Evolutionary conservation across 2,113 vertebrate species (phyloP).

Genomic region (Oenanthe melanoleuca): DNA sequence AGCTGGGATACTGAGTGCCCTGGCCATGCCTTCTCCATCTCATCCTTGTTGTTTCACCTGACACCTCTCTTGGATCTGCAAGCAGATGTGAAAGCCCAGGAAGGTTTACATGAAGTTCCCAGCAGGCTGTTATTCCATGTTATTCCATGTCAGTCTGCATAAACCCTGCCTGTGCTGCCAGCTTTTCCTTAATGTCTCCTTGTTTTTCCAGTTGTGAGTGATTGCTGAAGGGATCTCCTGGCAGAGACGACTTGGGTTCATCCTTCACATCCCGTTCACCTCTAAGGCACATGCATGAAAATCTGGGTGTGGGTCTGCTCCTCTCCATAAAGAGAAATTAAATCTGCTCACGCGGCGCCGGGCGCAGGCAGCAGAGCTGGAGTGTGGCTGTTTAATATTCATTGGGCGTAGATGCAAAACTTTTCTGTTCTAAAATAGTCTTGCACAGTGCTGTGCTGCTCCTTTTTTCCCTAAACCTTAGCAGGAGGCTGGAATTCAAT

Average conservation of each 20-base stretch:
- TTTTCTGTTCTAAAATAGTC: not conserved
- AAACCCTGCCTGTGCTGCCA: not conserved
- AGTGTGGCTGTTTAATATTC: conserved; percentile 16
- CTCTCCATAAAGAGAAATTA: not conserved
- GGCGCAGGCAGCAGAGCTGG: not conserved
- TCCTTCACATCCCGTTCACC: not conserved
- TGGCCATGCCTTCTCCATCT: not conserved
- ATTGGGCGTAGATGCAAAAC: not conserved
- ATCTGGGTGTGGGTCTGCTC: not conserved
- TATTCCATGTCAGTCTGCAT: not conserved
- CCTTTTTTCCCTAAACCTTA: not conserved
- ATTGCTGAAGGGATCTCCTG: not conserved
- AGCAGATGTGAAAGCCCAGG: not conserved
- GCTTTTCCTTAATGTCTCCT: not conserved
- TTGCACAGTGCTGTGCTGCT: not conserved
- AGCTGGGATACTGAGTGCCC: not conserved
- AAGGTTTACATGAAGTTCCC: not conserved
- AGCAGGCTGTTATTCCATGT: not conserved
- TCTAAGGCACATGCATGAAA: not conserved
- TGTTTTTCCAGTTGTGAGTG: not conserved
- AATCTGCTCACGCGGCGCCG: not conserved
- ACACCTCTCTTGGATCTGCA: not conserved
- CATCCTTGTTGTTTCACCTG: not conserved
- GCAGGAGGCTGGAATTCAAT: not conserved
- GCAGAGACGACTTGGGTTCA: not conserved